These are phyloP conservation scores for Hoplostethus atlanticus DNA, from an alignment of 2,797 vertebrate species.

Conservation along the genomic window DNA sequence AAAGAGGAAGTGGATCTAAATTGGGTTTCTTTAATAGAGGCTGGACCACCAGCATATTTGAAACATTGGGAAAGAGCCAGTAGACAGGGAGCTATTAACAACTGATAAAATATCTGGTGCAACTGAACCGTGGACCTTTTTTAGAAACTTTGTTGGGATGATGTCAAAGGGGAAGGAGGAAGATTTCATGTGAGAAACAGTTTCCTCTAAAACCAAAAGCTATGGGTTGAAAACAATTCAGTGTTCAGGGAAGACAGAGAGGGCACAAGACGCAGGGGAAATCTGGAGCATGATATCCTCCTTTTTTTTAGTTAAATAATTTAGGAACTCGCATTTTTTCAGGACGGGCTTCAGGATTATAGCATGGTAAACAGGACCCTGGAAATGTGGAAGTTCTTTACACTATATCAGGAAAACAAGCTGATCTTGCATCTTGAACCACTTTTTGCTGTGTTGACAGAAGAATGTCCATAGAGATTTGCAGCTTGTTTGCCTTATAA, in stretches of 20 bases:
- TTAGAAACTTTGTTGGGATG: too few relatives aligned
- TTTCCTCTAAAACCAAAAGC: slow-evolving; percentile 23
- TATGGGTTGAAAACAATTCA: slow-evolving; percentile 44
- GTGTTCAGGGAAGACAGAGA: slow-evolving; percentile 47
- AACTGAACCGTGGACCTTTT: too few relatives aligned
- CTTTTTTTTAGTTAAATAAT: slow-evolving; percentile 65
- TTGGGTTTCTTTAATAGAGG: too few relatives aligned
- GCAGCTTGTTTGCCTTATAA: too few relatives aligned
- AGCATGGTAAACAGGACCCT: slow-evolving; percentile 56
- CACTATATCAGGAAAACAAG: slow-evolving; percentile 12
- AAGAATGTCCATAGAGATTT: too few relatives aligned
- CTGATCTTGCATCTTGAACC: slow-evolving; percentile 21
- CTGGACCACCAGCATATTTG: too few relatives aligned
- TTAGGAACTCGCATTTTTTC: slow-evolving; percentile 56
- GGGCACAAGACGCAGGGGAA: slow-evolving; percentile 47
- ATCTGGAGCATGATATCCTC: slow-evolving; percentile 53
- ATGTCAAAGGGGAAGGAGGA: neutral
- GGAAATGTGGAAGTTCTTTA: slow-evolving; percentile 26
- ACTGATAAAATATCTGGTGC: too few relatives aligned
- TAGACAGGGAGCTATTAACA: too few relatives aligned
- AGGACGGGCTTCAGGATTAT: slow-evolving; percentile 54
- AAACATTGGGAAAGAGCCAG: too few relatives aligned
- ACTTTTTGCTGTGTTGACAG: too few relatives aligned
- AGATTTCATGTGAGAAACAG: slow-evolving; percentile 5
- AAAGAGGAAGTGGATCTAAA: too few relatives aligned